A percentile compares a stretch with the other conserved stretches of the same genome.
phyloP scores from a whole-genome alignment of 2,113 vertebrate species.

The Addax nasomaculatus region DNA sequence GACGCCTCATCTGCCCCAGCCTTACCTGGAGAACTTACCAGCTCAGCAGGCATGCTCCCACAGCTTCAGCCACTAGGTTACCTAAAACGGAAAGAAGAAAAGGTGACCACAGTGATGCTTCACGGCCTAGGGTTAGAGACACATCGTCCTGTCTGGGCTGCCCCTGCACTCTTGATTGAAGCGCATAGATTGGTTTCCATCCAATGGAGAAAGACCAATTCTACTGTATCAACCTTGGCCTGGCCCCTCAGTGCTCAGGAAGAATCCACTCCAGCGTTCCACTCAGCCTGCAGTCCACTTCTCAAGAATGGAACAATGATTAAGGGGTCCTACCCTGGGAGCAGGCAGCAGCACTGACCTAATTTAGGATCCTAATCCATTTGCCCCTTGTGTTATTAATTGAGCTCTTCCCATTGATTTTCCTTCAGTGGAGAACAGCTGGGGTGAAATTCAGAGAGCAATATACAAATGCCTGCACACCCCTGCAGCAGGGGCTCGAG shows the following conservation, averaged over 20 bases:
- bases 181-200: rapidly evolving
- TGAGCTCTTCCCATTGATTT: conserved; percentile 87
- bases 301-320: background rate
- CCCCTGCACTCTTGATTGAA: rapidly evolving
- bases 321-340: conserved; percentile 21
- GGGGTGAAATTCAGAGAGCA: conserved; percentile 18
- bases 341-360: conserved; percentile 86
- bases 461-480: background rate
- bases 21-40: background rate
- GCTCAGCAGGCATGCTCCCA: background rate
- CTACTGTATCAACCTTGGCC: background rate
- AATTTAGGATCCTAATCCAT: conserved; percentile 87
- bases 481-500: rapidly evolving
- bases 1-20: background rate
- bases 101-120: background rate
- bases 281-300: background rate
- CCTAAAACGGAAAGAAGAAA: background rate
- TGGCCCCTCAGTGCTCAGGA: background rate
- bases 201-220: background rate
- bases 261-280: background rate
- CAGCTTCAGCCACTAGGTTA: background rate
- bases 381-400: conserved; percentile 83
- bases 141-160: background rate
- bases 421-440: background rate
- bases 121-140: background rate